Evolutionary conservation across 2,113 vertebrate genomes (phyloP).

Genomic region (Carlito syrichta): DNA sequence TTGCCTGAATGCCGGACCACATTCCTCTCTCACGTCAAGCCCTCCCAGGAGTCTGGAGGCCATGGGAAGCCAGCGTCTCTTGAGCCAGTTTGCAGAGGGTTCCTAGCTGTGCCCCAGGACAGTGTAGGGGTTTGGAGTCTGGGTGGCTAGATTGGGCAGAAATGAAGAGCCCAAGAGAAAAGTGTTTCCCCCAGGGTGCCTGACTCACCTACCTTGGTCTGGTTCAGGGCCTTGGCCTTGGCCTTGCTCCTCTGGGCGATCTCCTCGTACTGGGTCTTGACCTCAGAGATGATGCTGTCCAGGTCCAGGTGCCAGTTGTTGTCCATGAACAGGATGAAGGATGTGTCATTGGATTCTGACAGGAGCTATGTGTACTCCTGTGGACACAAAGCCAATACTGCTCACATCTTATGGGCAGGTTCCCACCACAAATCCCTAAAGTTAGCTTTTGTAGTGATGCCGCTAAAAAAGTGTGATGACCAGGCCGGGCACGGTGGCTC

Average conservation of each 20-base stretch:
- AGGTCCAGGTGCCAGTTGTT: slow-evolving; percentile 85
- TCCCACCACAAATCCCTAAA: neutral
- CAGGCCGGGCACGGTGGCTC: too few species aligned
- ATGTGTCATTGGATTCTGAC: slow-evolving; percentile 78
- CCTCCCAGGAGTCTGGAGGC: neutral
- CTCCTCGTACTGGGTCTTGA: slow-evolving; percentile 85
- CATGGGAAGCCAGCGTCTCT: neutral
- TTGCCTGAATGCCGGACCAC: neutral
- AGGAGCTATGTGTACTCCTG: neutral
- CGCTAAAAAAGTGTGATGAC: too few species aligned
- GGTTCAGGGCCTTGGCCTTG: neutral
- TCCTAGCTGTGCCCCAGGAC: neutral
- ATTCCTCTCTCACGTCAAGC: neutral
- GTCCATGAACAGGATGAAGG: slow-evolving; percentile 85
- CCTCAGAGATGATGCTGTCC: slow-evolving; percentile 22
- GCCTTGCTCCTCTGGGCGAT: slow-evolving; percentile 72
- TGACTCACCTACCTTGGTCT: neutral
- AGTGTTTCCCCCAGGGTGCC: neutral
- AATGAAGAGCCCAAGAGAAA: neutral
- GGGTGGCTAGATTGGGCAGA: neutral
- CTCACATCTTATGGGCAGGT: neutral
- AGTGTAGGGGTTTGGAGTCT: neutral
- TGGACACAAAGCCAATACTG: neutral
- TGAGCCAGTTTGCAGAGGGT: neutral
- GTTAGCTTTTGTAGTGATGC: neutral